Percentiles rank a stretch among this genome's conserved stretches.
Evolutionary conservation across 2,888 invertebrate genomes (phyloP).

Genomic region (Drepana falcataria): DNA sequence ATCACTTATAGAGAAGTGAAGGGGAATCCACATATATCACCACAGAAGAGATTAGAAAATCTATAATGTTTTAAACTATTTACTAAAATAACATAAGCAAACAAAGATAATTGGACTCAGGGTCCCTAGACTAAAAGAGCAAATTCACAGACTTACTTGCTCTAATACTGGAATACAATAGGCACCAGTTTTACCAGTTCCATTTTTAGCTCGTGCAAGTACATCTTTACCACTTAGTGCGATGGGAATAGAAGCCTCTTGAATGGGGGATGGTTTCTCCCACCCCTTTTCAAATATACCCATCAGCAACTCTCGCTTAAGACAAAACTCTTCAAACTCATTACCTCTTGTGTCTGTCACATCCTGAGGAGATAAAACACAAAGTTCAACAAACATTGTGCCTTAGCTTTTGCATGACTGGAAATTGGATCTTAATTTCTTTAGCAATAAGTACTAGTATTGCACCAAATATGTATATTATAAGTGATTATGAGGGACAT

Average conservation of each 20-base stretch:
- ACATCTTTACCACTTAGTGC: conserved; percentile 98
- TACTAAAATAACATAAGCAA: background rate
- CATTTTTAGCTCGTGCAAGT: conserved; percentile 99
- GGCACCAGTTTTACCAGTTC: conserved; percentile 99
- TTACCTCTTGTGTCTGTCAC: conserved; percentile 99
- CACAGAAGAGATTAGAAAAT: conserved; percentile 25
- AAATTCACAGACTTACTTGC: conserved; percentile 72
- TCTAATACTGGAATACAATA: conserved; percentile 99
- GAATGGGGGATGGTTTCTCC: conserved; percentile 99
- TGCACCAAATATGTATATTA: too few species aligned
- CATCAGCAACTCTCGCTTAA: conserved; percentile 98
- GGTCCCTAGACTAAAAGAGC: too few species aligned
- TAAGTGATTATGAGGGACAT: too few species aligned
- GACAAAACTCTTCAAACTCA: conserved; percentile 99
- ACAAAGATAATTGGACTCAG: too few species aligned
- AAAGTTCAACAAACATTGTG: conserved; percentile 7
- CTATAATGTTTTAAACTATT: too few species aligned
- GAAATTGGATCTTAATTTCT: too few species aligned
- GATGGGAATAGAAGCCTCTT: conserved; percentile 99
- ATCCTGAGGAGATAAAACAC: conserved; percentile 82
- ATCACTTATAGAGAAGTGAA: conserved; percentile 73
- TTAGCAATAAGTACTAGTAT: too few species aligned
- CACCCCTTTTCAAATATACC: conserved; percentile 99
- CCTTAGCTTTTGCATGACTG: too few species aligned
- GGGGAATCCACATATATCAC: conserved; percentile 76